These are phyloP conservation scores for Seladonia tumulorum DNA, from an alignment of 2,888 invertebrate genomes.

Conservation along the genomic window DNA sequence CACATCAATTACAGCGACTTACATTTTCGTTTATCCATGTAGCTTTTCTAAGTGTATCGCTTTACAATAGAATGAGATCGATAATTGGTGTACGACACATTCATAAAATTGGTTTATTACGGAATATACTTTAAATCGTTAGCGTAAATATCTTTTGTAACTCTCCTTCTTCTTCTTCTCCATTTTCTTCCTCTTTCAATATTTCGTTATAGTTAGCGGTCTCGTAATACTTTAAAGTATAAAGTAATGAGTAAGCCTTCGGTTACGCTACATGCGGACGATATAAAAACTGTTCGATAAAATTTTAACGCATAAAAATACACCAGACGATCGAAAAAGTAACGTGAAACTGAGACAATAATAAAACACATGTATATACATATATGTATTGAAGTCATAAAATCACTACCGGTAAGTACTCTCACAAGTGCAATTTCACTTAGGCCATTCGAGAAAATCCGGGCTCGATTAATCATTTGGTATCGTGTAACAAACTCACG, in stretches of 20 bases:
- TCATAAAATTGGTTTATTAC: slow-evolving; percentile 54
- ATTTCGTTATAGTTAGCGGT: slow-evolving; percentile 25
- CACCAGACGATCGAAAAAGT: slow-evolving; percentile 6
- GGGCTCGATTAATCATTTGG: not conserved
- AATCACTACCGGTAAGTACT: slow-evolving; percentile 27
- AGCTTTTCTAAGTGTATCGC: not conserved
- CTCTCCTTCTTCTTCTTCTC: not conserved
- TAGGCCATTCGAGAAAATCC: slow-evolving; percentile 42
- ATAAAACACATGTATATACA: not conserved
- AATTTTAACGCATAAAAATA: slow-evolving; percentile 13
- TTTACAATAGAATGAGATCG: slow-evolving; percentile 57
- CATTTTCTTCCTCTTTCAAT: not conserved
- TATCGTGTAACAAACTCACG: not conserved
- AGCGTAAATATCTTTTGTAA: slow-evolving; percentile 56
- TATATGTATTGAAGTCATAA: slow-evolving; percentile 32
- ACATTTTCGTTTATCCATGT: not conserved
- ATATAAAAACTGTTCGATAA: slow-evolving; percentile 30
- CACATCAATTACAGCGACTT: slow-evolving; percentile 40
- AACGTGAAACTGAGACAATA: slow-evolving; percentile 16
- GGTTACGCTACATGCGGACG: slow-evolving; percentile 26
- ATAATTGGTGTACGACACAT: slow-evolving; percentile 50
- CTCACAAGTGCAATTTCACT: slow-evolving; percentile 21
- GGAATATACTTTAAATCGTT: slow-evolving; percentile 51
- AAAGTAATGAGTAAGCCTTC: slow-evolving; percentile 47
- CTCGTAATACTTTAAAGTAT: slow-evolving; percentile 52